Evolutionary conservation across 2,888 invertebrate genomes (phyloP).

Genomic region (Synanthedon formicaeformis): DNA sequence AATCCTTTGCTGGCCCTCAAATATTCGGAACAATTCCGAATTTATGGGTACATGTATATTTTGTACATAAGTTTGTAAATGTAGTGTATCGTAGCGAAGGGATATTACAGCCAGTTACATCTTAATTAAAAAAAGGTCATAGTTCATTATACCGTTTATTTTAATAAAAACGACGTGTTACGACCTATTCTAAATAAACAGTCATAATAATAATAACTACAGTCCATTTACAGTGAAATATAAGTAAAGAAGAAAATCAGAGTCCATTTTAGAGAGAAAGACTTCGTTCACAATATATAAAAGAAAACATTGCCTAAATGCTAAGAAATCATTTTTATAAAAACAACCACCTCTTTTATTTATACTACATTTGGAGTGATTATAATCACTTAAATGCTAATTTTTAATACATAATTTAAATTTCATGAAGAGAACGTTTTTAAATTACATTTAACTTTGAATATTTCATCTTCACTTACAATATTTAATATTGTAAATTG

Average conservation of each 20-base stretch:
- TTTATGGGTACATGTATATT: too few relatives aligned
- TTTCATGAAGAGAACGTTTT: slow-evolving; percentile 32
- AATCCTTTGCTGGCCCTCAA: too few relatives aligned
- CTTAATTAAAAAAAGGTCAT: background rate
- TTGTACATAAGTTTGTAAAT: too few relatives aligned
- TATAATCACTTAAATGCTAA: slow-evolving; percentile 9
- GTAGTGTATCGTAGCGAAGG: too few relatives aligned
- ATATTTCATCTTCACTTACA: slow-evolving; percentile 41
- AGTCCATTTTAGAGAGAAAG: too few relatives aligned
- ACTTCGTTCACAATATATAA: too few relatives aligned
- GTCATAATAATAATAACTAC: background rate
- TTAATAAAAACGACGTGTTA: slow-evolving; percentile 1
- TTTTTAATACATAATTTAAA: slow-evolving; percentile 8
- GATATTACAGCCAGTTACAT: too few relatives aligned
- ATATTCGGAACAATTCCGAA: too few relatives aligned
- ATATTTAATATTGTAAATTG: slow-evolving; percentile 29
- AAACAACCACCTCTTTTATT: slow-evolving; percentile 33
- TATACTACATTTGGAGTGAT: slow-evolving; percentile 25
- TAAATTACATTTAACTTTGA: slow-evolving; percentile 30
- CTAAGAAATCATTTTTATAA: slow-evolving; percentile 40
- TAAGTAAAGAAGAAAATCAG: too few relatives aligned
- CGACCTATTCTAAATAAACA: slow-evolving; percentile 2
- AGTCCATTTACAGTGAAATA: too few relatives aligned
- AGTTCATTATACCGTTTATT: slow-evolving; percentile 6
- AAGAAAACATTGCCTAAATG: slow-evolving; percentile 47